These are phyloP conservation scores for Iselma pallidipennis DNA, from an alignment of 2,888 invertebrate genomes.

Conservation along the genomic window DNA sequence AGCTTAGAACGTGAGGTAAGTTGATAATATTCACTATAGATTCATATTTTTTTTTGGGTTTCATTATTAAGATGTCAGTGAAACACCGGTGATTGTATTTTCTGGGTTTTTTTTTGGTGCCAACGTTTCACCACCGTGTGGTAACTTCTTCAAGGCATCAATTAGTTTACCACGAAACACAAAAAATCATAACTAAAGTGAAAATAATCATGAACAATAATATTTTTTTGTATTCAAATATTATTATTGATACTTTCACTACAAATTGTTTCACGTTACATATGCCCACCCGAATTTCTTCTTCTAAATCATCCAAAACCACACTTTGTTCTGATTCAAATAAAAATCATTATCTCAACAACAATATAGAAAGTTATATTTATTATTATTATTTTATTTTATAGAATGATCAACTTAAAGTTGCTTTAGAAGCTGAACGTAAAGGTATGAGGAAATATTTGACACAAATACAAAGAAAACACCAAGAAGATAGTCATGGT, in stretches of 20 bases:
- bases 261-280: neutral
- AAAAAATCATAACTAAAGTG: too few species aligned
- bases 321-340: too few species aligned
- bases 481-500: constrained; percentile 3
- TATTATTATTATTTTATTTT: constrained; percentile 22
- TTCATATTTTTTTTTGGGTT: neutral
- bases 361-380: too few species aligned
- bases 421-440: constrained; percentile 60
- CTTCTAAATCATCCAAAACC: too few species aligned
- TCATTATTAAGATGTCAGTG: neutral
- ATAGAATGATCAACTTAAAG: constrained; percentile 63
- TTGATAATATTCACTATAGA: neutral
- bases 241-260: neutral
- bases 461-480: constrained; percentile 51
- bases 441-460: constrained; percentile 57
- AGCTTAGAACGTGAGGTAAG: constrained; percentile 61
- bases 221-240: too few species aligned
- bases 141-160: too few species aligned
- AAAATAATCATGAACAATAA: too few species aligned
- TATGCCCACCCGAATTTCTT: too few species aligned
- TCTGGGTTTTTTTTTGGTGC: too few species aligned
- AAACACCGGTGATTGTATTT: neutral
- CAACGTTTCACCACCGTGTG: too few species aligned
- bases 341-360: too few species aligned
- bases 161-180: too few species aligned